phyloP scores from a whole-genome alignment of 2,797 vertebrate genomes.

The Enteromius thamalakanensis region DNA sequence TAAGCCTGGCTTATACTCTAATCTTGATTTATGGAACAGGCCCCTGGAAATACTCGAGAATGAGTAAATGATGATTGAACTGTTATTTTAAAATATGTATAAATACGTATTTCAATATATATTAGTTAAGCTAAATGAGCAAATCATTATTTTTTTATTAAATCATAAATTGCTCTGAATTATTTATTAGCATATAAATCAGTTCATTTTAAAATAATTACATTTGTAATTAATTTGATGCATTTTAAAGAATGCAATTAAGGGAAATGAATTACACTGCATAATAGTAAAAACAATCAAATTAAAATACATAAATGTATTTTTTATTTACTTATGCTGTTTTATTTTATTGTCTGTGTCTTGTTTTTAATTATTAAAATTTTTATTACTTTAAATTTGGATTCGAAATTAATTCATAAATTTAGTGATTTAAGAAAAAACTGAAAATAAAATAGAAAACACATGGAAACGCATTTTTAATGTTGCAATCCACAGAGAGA shows the following conservation, averaged over 20 bases:
- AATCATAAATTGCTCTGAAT: neutral
- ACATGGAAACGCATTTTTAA: neutral
- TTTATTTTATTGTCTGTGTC: neutral
- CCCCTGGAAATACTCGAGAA: too few species aligned
- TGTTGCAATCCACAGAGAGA: constrained; percentile 76
- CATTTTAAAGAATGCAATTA: too few species aligned
- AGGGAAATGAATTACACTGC: neutral
- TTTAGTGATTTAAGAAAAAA: neutral
- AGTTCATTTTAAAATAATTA: neutral
- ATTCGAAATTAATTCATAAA: too few species aligned
- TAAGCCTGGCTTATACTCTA: too few species aligned
- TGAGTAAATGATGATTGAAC: too few species aligned
- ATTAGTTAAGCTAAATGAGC: neutral
- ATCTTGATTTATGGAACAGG: too few species aligned
- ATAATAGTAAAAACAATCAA: neutral
- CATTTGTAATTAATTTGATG: too few species aligned
- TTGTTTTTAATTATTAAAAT: neutral
- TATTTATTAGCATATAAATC: neutral
- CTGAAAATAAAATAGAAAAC: neutral
- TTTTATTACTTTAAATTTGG: neutral
- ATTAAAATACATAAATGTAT: neutral
- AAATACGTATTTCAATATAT: too few species aligned
- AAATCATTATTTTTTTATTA: neutral
- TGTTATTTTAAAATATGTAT: too few species aligned
- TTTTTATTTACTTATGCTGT: neutral